These are phyloP conservation scores for Chascanopsetta lugubris DNA, from an alignment of 2,113 vertebrate species.

Conservation along the genomic window DNA sequence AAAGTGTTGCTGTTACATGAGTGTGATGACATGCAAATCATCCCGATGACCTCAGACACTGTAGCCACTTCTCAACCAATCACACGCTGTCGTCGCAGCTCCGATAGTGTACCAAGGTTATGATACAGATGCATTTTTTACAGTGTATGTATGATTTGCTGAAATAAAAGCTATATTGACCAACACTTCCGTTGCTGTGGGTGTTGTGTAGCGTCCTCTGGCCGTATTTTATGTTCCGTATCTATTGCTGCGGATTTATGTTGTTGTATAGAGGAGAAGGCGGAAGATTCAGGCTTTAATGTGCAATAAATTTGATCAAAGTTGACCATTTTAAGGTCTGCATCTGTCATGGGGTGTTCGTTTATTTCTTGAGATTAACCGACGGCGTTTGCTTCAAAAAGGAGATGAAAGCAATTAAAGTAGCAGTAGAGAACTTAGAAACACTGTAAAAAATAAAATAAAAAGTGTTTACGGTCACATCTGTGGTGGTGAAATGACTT, in stretches of 20 bases:
- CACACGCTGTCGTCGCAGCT: constrained; percentile 67
- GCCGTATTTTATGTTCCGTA: constrained; percentile 3
- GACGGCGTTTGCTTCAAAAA: background rate
- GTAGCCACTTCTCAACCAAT: constrained; percentile 70
- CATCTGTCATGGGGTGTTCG: background rate
- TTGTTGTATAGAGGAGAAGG: constrained; percentile 5
- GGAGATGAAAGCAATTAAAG: constrained; percentile 8
- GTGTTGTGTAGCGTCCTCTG: background rate
- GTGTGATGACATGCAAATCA: constrained; percentile 61
- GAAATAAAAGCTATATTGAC: constrained; percentile 96
- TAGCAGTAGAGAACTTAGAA: too few species aligned
- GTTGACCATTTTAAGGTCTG: background rate
- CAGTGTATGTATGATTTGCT: constrained; percentile 96
- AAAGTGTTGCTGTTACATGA: constrained; percentile 43
- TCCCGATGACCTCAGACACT: constrained; percentile 72
- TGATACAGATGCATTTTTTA: constrained; percentile 88
- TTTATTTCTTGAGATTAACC: background rate
- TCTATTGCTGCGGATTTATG: background rate
- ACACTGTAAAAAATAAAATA: too few species aligned
- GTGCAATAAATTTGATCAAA: background rate
- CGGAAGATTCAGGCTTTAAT: background rate
- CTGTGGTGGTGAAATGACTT: too few species aligned
- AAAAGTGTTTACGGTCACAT: too few species aligned
- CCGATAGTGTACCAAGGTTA: constrained; percentile 67
- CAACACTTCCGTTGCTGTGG: constrained; percentile 61